Evolutionary conservation across 1,140 invertebrate species (phyloP), one percentile per base, ranked within the genome.

Genomic region (Drosophila asahinai): DNA sequence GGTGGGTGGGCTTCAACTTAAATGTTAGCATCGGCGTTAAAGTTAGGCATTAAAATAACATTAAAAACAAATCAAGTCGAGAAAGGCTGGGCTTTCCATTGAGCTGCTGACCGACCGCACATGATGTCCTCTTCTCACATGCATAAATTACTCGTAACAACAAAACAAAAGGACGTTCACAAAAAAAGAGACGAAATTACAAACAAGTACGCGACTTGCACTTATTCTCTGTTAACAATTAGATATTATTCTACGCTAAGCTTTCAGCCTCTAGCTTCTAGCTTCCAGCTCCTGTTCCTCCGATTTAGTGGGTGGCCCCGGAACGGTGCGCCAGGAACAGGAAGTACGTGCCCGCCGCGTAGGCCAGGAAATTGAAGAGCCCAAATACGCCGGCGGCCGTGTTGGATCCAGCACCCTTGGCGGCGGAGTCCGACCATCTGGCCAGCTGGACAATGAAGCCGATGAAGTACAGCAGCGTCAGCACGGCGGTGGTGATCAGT

Each of bases 321-420:
- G 93, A 95, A 91, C 96, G 96, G 94, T 96, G 96, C 84, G 97
- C 96, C 61, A 95, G 90, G 93, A 95, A 97, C 49, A 97, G 93
- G 79, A 97, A 95, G 90, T 96, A 97, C 6, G 96, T 93, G 58
- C 96, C 96, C 45, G 95, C 95, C 3, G 94, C 96, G 80, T 97
- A 98, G 6, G 95, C 96, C 42, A 96, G 67, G n/a, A 96, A 96
- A 92, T 97, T 97, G 93, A 98, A 95, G 2, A 97, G 92, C 66
- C 96, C 97, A 86, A 98, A 97, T 22, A 96, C 97, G 84, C 96
- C 97, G 72, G 96, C 96, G 17, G 95, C 94, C 27, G 97, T 95
- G 82, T 97, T 96, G 3, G 94, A 84, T 12, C 93, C 94, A 70
- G 93, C 92, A n/a, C 79, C 80, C 17, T 81, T 63, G 0, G 52